A percentile compares a stretch with the other conserved stretches of the same genome.
phyloP scores from a whole-genome alignment of 1,140 invertebrate genomes.

The Drosophila albomicans region DNA sequence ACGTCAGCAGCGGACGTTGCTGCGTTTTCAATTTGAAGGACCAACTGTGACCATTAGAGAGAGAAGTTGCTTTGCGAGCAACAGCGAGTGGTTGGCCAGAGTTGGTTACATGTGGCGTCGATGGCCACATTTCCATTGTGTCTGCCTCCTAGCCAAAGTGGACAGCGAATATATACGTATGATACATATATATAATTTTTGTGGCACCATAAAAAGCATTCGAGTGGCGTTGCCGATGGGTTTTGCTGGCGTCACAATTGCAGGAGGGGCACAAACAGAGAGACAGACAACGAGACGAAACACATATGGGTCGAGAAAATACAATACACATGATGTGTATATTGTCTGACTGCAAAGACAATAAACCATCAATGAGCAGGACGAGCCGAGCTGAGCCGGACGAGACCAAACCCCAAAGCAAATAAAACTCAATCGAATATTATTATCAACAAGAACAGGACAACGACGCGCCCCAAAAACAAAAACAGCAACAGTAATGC shows the following conservation, averaged over 20 bases:
- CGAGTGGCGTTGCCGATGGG: constrained; percentile 27
- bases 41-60: constrained; percentile 24
- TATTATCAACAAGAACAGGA: constrained; percentile 72
- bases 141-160: neutral
- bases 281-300: too few species aligned
- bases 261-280: constrained; percentile 6
- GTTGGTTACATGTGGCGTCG: constrained; percentile 39
- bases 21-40: constrained; percentile 36
- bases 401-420: constrained; percentile 67
- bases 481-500: neutral
- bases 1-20: constrained; percentile 10
- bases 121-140: constrained; percentile 1
- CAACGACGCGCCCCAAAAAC: constrained; percentile 46
- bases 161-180: too few species aligned
- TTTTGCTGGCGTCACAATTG: constrained; percentile 63
- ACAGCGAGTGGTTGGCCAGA: constrained; percentile 5
- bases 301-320: constrained; percentile 49
- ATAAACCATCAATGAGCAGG: constrained; percentile 73
- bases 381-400: constrained; percentile 17
- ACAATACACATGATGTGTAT: constrained; percentile 38
- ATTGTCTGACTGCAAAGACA: constrained; percentile 68
- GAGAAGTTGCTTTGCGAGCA: constrained; percentile 4
- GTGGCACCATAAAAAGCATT: constrained; percentile 47
- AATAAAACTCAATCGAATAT: constrained; percentile 83
- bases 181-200: constrained; percentile 20